phyloP scores from a whole-genome alignment of 2,888 invertebrate species.

The Tetragnatha montana region DNA sequence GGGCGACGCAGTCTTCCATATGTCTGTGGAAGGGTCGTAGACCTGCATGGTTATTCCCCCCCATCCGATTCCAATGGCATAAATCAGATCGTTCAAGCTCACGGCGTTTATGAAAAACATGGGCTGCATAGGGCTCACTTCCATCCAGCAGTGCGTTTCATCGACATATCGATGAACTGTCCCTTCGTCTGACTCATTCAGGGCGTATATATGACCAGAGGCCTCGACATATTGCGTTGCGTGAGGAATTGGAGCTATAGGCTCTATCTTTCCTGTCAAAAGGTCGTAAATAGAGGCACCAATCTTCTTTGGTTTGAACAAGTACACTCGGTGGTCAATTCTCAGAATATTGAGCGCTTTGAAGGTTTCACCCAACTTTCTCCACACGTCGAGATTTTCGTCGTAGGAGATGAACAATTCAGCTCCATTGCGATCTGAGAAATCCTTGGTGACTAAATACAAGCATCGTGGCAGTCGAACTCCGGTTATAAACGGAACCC shows the following conservation, averaged over 20 bases:
- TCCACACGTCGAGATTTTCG: conserved; percentile 20
- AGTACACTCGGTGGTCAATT: neutral
- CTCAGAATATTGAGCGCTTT: neutral
- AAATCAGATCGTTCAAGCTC: neutral
- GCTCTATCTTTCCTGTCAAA: neutral
- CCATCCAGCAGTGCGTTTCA: neutral
- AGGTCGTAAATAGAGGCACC: neutral
- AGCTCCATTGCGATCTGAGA: neutral
- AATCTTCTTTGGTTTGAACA: neutral
- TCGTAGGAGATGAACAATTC: conserved; percentile 8
- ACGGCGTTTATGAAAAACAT: neutral
- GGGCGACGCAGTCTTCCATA: neutral
- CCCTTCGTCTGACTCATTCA: neutral
- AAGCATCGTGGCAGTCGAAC: no score
- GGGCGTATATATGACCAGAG: neutral
- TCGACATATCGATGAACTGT: neutral
- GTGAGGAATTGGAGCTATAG: neutral
- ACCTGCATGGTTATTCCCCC: neutral
- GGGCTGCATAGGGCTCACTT: neutral
- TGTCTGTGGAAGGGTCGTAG: neutral
- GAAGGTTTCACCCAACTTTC: neutral
- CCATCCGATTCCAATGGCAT: neutral
- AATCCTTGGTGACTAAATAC: no score
- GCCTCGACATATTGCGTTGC: neutral
- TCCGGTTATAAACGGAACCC: no score